Evolutionary conservation across 2,113 vertebrate species (phyloP).

Genomic region (Xiphophorus maculatus): DNA sequence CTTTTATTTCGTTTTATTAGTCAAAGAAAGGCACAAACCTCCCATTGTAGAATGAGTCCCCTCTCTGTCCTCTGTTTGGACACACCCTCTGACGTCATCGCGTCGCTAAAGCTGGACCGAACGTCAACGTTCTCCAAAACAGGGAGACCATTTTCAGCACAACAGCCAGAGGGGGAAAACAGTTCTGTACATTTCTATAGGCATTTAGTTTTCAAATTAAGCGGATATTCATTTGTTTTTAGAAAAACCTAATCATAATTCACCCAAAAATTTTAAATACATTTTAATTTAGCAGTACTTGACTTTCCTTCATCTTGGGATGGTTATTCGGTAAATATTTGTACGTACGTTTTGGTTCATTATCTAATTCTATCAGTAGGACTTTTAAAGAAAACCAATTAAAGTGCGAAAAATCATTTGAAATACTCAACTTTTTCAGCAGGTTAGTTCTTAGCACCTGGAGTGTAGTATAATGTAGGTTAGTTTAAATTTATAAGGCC

Average conservation of each 20-base stretch:
- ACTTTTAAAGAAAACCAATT: neutral
- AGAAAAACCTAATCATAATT: too few relatives aligned
- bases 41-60: slow-evolving; percentile 73
- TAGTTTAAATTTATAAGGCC: too few relatives aligned
- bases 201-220: neutral
- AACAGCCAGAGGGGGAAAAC: neutral
- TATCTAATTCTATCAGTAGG: neutral
- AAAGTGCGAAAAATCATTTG: neutral
- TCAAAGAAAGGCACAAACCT: slow-evolving; percentile 68
- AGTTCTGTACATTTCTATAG: too few relatives aligned
- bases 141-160: neutral
- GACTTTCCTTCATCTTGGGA: neutral
- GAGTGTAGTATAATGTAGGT: neutral
- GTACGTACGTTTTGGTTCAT: neutral
- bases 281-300: neutral
- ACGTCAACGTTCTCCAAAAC: slow-evolving; percentile 28
- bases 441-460: neutral
- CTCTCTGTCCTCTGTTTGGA: slow-evolving; percentile 62
- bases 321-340: neutral
- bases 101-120: neutral
- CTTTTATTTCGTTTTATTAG: neutral
- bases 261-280: neutral
- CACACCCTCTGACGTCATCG: slow-evolving; percentile 65
- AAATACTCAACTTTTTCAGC: too few relatives aligned
- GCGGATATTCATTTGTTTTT: neutral